phyloP scores from a whole-genome alignment of 2,888 invertebrate genomes.

The Dicycla oo region DNA sequence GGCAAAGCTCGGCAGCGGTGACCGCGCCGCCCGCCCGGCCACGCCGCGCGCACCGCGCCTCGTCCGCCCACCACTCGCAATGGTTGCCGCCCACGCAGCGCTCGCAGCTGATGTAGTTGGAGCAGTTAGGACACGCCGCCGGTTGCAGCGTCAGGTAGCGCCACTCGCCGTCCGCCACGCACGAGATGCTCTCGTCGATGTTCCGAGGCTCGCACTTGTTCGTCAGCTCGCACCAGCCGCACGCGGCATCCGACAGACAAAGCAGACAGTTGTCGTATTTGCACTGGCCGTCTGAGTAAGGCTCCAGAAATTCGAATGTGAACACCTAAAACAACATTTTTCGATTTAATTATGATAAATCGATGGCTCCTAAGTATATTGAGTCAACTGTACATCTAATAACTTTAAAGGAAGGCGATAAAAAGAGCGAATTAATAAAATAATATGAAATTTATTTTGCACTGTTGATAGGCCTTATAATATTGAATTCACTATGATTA shows the following conservation, averaged over 20 bases:
- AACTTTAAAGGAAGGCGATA: too few relatives aligned
- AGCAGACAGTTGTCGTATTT: constrained; percentile 96
- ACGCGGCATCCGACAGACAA: constrained; percentile 96
- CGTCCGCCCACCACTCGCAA: constrained; percentile 98
- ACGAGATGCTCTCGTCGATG: constrained; percentile 92
- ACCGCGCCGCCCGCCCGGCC: constrained; percentile 92
- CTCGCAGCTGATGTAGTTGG: constrained; percentile 96
- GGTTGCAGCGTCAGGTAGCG: constrained; percentile 95
- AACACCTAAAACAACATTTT: constrained; percentile 89
- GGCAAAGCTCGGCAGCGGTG: constrained; percentile 92
- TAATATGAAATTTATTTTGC: too few relatives aligned
- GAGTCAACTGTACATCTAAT: too few relatives aligned
- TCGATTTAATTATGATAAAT: neutral
- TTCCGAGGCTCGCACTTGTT: constrained; percentile 92
- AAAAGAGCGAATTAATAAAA: too few relatives aligned
- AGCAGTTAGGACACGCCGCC: constrained; percentile 96
- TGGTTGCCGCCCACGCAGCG: constrained; percentile 94
- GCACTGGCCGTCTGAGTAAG: constrained; percentile 95
- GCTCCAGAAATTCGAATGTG: constrained; percentile 97
- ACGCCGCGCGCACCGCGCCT: constrained; percentile 95
- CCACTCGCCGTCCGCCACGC: constrained; percentile 91
- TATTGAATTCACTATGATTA: too few relatives aligned
- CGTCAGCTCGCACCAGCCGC: constrained; percentile 97
- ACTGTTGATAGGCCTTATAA: too few relatives aligned
- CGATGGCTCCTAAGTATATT: too few relatives aligned